These are phyloP conservation scores for Aleiodes sp. DNA, from an alignment of 1,140 invertebrate species.

Conservation along the genomic window DNA sequence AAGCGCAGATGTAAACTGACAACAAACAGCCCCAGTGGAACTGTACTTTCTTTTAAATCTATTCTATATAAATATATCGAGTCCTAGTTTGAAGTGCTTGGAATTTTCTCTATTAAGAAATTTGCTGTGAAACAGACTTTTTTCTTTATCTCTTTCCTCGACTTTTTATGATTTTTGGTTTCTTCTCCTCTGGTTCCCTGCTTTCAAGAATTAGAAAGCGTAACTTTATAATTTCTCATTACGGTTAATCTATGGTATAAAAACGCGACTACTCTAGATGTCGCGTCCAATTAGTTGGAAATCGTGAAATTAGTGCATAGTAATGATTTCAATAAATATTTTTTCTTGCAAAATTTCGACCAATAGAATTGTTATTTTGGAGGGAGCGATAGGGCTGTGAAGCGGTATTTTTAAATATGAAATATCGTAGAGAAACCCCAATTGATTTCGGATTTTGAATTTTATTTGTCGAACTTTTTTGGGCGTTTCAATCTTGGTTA, in stretches of 20 bases:
- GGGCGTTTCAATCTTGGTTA: too few species aligned
- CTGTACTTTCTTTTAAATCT: background rate
- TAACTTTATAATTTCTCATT: background rate
- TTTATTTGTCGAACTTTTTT: too few species aligned
- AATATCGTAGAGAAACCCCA: too few species aligned
- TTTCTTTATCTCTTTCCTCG: background rate
- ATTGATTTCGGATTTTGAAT: too few species aligned
- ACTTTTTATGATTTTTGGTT: slow-evolving; percentile 3
- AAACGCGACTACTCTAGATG: background rate
- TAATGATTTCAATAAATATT: too few species aligned
- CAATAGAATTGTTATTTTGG: too few species aligned
- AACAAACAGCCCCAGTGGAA: slow-evolving; percentile 60
- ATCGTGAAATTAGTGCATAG: too few species aligned
- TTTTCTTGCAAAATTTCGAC: too few species aligned
- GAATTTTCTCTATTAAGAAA: background rate
- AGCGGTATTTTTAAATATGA: too few species aligned
- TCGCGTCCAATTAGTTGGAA: slow-evolving; percentile 16
- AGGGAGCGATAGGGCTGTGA: too few species aligned
- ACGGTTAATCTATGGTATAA: background rate
- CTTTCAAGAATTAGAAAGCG: slow-evolving; percentile 25
- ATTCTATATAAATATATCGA: too few species aligned
- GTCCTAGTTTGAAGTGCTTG: background rate
- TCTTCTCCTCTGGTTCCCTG: background rate
- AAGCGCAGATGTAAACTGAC: slow-evolving; percentile 64
- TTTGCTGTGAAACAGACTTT: too few species aligned